Conservation (phyloP, 2,888 invertebrate species). For the Ferrisia virgata region DNA sequence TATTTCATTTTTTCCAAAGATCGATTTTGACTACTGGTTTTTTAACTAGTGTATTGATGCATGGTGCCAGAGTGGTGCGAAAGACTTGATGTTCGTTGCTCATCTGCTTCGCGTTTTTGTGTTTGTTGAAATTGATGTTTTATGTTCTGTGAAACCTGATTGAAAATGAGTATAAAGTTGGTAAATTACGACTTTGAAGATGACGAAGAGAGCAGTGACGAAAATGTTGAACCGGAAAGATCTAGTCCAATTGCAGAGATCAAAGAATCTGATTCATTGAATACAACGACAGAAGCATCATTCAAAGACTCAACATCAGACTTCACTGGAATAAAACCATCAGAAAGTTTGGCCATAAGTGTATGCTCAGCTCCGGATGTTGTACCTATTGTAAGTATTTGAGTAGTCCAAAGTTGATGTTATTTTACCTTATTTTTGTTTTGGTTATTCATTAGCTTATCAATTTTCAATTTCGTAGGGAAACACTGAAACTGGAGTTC, state of each 20-base stretch:
- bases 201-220: neutral
- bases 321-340: neutral
- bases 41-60: too few species aligned
- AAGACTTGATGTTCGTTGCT: neutral
- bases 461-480: neutral
- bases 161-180: constrained; percentile 24
- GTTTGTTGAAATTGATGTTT: neutral
- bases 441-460: neutral
- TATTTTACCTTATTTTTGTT: neutral
- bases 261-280: neutral
- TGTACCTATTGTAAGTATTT: constrained; percentile 70
- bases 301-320: neutral
- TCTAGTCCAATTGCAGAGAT: neutral
- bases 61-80: too few species aligned
- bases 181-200: constrained; percentile 14
- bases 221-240: neutral
- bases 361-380: constrained; percentile 71
- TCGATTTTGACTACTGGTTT: too few species aligned
- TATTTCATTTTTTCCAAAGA: too few species aligned
- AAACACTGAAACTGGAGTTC: neutral
- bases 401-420: too few species aligned
- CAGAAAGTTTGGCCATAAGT: constrained; percentile 1
- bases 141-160: neutral
- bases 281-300: neutral
- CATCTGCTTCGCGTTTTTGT: neutral